phyloP scores from a whole-genome alignment of 2,113 vertebrate genomes.

The Arizona elegans region DNA sequence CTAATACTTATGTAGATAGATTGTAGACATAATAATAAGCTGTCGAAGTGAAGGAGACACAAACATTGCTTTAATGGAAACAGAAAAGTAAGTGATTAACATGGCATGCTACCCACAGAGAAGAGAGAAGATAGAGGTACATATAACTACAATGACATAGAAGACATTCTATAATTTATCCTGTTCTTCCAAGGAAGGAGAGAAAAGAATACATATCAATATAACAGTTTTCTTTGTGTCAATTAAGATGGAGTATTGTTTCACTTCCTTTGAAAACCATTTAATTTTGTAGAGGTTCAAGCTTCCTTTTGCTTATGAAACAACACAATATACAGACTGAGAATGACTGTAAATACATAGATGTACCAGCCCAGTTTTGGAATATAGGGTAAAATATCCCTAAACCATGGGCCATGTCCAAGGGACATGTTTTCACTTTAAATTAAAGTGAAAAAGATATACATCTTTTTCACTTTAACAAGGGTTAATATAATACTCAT shows the following conservation, averaged over 20 bases:
- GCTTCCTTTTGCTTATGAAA: conserved; percentile 12
- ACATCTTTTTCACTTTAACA: neutral
- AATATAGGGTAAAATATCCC: neutral
- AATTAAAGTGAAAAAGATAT: neutral
- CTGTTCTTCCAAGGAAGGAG: conserved; percentile 17
- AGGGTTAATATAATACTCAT: neutral
- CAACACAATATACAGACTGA: neutral
- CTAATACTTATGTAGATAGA: conserved; percentile 60
- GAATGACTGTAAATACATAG: neutral
- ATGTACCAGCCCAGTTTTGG: neutral
- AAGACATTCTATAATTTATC: neutral
- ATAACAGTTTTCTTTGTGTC: neutral
- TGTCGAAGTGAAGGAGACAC: conserved; percentile 60
- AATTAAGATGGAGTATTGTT: neutral
- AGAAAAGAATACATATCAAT: conserved; percentile 4
- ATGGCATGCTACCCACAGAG: conserved; percentile 35
- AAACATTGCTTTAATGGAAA: conserved; percentile 72
- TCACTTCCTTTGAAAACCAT: neutral
- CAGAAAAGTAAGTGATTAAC: conserved; percentile 57
- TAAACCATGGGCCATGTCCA: neutral
- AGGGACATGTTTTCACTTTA: no score
- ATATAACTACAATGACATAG: conserved; percentile 24
- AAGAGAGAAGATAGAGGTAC: conserved; percentile 11
- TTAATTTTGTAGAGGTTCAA: neutral
- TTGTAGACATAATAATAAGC: conserved; percentile 67